Evolutionary conservation across 2,797 vertebrate genomes (phyloP).

Genomic region (Molossus alvarezi): DNA sequence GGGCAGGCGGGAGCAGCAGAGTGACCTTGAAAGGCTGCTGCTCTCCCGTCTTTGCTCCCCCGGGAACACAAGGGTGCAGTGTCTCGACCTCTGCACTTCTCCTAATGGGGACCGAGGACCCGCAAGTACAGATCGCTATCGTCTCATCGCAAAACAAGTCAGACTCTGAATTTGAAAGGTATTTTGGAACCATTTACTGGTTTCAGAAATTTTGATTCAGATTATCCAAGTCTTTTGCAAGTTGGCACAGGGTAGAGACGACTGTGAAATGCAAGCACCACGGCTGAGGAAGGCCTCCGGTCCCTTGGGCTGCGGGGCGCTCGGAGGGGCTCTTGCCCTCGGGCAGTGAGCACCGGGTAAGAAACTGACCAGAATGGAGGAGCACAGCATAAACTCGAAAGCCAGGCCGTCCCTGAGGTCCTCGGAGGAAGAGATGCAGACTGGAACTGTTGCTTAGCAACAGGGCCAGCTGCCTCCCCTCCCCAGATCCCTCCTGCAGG

Average conservation of each 20-base stretch:
- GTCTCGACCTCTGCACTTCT: neutral
- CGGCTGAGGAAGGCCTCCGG: too few relatives aligned
- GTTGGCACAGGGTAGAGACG: neutral
- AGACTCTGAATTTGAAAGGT: neutral
- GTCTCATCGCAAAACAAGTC: too few relatives aligned
- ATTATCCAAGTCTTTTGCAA: neutral
- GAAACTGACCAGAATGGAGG: neutral
- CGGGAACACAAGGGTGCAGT: too few relatives aligned
- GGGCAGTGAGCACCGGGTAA: too few relatives aligned
- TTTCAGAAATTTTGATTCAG: neutral
- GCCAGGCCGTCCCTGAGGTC: neutral
- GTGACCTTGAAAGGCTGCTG: neutral
- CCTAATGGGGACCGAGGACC: neutral
- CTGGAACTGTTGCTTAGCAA: conserved; percentile 67
- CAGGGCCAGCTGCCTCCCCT: neutral
- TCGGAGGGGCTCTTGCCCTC: neutral
- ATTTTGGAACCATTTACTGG: neutral
- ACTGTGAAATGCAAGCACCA: neutral
- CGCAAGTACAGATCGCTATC: neutral
- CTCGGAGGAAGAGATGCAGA: neutral
- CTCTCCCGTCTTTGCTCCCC: neutral
- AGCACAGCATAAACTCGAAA: neutral
- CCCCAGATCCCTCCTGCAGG: neutral
- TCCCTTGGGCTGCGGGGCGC: rapidly evolving
- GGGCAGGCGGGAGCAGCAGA: neutral